Percentiles rank a stretch among this genome's conserved stretches.
Evolutionary conservation across 2,797 vertebrate genomes (phyloP).

Genomic region (Rhinella marina): DNA sequence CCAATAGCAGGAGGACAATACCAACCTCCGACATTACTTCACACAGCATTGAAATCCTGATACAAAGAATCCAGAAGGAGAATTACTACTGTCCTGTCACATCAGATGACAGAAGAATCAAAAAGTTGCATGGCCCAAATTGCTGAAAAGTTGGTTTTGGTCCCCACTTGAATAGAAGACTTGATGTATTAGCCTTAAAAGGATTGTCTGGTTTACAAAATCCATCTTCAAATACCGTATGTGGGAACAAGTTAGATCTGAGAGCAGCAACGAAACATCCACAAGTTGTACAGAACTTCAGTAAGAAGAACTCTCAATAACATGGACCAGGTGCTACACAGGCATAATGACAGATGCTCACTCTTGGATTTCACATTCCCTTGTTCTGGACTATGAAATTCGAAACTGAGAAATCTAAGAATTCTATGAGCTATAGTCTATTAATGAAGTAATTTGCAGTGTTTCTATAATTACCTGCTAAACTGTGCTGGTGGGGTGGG

Average conservation of each 20-base stretch:
- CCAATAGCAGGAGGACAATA: neutral
- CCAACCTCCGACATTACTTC: neutral
- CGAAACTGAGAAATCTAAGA: too few species aligned
- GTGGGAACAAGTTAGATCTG: neutral
- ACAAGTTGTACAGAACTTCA: neutral
- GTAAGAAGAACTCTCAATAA: too few species aligned
- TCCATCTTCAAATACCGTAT: neutral
- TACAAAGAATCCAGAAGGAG: neutral
- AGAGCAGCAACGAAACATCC: neutral
- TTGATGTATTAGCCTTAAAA: neutral
- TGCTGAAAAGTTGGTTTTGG: neutral
- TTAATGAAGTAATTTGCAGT: too few species aligned
- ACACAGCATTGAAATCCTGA: conserved; percentile 1
- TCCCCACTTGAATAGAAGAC: neutral
- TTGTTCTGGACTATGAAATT: too few species aligned
- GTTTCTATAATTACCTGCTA: too few species aligned
- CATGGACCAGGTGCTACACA: too few species aligned
- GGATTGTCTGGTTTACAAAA: neutral
- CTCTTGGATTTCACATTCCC: too few species aligned
- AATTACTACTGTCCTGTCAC: neutral
- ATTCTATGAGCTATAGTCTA: too few species aligned
- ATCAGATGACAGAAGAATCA: neutral
- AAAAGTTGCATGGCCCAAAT: neutral
- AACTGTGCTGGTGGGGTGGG: too few species aligned
- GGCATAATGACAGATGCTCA: too few species aligned